Percentiles rank a stretch among this genome's conserved stretches.
Evolutionary conservation across 2,797 vertebrate genomes (phyloP).

Genomic region (Pachyuromys duprasi): DNA sequence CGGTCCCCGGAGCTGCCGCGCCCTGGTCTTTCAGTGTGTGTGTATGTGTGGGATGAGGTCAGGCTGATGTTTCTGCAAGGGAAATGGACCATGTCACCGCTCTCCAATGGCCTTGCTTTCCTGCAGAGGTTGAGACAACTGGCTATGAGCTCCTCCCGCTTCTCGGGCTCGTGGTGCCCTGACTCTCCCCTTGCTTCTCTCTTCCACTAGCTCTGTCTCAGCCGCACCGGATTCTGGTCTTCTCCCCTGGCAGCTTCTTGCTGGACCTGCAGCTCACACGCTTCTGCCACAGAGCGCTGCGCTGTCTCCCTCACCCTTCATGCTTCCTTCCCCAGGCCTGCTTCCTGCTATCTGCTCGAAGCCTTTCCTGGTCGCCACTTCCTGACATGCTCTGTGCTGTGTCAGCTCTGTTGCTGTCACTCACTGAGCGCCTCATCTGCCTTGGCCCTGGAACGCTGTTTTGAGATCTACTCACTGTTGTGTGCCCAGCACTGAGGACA

Average conservation of each 20-base stretch:
- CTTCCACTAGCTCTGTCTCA: background rate
- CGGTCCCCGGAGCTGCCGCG: background rate
- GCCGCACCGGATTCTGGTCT: background rate
- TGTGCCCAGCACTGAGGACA: background rate
- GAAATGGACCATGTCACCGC: background rate
- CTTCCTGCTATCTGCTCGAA: background rate
- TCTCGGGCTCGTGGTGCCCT: background rate
- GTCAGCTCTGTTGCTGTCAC: background rate
- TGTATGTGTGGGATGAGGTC: background rate
- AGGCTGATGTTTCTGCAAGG: background rate
- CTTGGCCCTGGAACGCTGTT: background rate
- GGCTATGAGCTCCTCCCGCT: background rate
- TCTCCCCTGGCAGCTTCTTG: background rate
- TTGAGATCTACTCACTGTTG: background rate
- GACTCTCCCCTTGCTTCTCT: background rate
- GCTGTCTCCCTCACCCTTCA: too few relatives aligned
- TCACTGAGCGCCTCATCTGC: fast-evolving
- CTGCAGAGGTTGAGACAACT: background rate
- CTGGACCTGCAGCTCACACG: background rate
- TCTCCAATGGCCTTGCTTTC: background rate
- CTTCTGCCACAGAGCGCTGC: background rate
- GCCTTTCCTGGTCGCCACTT: background rate
- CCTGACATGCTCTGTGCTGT: background rate
- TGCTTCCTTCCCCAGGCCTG: background rate
- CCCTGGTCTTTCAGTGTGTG: background rate